Evolutionary conservation across 2,797 vertebrate genomes (phyloP).

Genomic region (Pseudocheirus occidentalis): DNA sequence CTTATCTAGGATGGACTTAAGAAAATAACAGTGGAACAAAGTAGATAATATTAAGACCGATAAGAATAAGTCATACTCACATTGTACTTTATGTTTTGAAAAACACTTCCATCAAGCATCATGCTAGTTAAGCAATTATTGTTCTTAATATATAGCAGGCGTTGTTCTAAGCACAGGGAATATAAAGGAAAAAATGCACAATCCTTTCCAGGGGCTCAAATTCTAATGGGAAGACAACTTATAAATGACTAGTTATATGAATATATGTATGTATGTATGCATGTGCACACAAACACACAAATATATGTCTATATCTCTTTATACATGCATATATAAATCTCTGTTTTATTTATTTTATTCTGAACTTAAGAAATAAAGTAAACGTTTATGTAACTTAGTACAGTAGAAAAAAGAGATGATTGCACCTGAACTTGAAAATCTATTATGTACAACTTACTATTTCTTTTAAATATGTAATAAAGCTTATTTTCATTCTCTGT

Average conservation of each 20-base stretch:
- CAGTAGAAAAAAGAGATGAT: too few species aligned
- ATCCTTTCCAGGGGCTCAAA: not conserved
- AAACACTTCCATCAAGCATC: not conserved
- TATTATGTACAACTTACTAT: too few species aligned
- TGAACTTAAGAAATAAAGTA: too few species aligned
- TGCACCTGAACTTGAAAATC: too few species aligned
- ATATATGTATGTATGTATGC: not conserved
- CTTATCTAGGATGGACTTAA: not conserved
- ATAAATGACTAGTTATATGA: not conserved
- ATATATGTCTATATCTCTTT: not conserved
- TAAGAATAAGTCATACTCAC: not conserved
- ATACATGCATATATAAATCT: not conserved
- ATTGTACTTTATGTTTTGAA: not conserved
- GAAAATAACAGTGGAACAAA: not conserved
- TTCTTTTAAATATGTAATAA: too few species aligned
- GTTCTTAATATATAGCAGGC: not conserved
- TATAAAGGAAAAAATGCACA: too few species aligned
- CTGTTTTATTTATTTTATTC: too few species aligned
- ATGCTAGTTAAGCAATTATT: not conserved
- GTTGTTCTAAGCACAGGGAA: not conserved
- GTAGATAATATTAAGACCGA: not conserved
- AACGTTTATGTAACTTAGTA: too few species aligned
- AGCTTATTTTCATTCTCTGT: too few species aligned
- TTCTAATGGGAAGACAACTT: not conserved
- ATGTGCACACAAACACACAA: not conserved